These are phyloP conservation scores for Drosophila nigromelanica DNA, from an alignment of 1,140 invertebrate genomes.

Conservation along the genomic window DNA sequence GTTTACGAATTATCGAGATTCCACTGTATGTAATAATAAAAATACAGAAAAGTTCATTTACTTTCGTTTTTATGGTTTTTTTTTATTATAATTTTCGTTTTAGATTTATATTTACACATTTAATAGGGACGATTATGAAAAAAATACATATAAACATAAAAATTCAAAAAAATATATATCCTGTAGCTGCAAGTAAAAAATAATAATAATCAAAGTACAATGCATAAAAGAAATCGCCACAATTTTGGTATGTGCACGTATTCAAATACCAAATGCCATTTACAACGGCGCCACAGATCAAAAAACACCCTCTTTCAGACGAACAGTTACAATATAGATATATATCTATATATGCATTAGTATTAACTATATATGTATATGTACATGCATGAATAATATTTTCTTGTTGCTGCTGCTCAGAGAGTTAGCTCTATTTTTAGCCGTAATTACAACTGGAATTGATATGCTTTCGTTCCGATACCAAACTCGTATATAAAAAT, in stretches of 20 bases:
- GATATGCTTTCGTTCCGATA: conserved; percentile 8
- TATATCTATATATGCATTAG: conserved; percentile 19
- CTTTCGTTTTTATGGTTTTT: conserved; percentile 24
- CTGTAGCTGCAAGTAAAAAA: conserved; percentile 22
- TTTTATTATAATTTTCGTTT: conserved; percentile 44
- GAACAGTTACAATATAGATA: conserved; percentile 6
- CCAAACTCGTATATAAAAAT: background rate
- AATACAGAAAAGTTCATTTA: conserved; percentile 40
- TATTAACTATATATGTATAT: conserved; percentile 18
- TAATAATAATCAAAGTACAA: conserved; percentile 24
- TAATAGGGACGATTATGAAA: conserved; percentile 32
- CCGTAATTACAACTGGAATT: conserved; percentile 9
- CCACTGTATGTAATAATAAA: conserved; percentile 10
- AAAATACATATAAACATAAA: conserved; percentile 3
- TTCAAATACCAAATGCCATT: conserved; percentile 31
- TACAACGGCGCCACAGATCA: conserved; percentile 28
- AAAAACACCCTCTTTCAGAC: background rate
- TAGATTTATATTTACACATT: conserved; percentile 40
- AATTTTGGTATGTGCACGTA: conserved; percentile 18
- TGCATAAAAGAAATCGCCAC: conserved; percentile 36
- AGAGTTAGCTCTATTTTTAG: conserved; percentile 11
- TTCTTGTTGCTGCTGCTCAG: conserved; percentile 11
- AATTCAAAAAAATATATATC: conserved; percentile 24
- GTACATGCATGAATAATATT: conserved; percentile 10
- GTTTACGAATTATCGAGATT: too few species aligned